These are phyloP conservation scores for Podarcis lilfordi DNA, from an alignment of 2,797 vertebrate species.

Conservation along the genomic window DNA sequence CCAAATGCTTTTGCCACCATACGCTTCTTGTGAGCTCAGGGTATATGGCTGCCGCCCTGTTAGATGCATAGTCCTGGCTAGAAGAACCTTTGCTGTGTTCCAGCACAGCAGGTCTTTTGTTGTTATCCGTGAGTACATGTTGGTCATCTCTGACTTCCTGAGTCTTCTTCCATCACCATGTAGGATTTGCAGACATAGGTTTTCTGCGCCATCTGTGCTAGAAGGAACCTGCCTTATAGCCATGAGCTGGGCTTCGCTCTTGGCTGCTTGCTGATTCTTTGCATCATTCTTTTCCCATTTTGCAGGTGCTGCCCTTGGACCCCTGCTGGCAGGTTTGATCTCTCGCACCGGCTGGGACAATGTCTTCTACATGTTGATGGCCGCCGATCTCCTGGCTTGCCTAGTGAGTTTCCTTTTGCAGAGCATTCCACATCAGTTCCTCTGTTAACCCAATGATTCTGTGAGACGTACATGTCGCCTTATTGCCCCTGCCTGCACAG, in stretches of 20 bases:
- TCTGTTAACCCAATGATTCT: background rate
- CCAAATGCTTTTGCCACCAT: background rate
- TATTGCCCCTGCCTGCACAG: background rate
- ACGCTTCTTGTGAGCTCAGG: background rate
- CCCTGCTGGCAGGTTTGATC: constrained; percentile 91
- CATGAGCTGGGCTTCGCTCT: no score
- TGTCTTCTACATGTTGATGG: constrained; percentile 97
- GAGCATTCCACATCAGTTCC: background rate
- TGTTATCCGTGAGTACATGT: background rate
- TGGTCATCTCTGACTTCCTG: background rate
- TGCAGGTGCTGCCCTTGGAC: constrained; percentile 91
- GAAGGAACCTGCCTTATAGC: no score
- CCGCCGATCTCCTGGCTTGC: constrained; percentile 88
- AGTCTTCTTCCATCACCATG: no score
- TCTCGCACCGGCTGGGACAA: constrained; percentile 94
- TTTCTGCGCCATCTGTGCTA: no score
- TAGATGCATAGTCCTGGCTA: background rate
- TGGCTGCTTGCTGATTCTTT: background rate
- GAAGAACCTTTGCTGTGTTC: no score
- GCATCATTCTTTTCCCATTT: fast-evolving
- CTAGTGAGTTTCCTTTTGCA: constrained; percentile 80
- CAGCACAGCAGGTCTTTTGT: background rate
- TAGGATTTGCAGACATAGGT: no score
- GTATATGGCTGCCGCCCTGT: background rate
- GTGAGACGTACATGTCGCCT: background rate